Conservation (phyloP, 2,797 vertebrate species). For the Galagoides demidoff region DNA sequence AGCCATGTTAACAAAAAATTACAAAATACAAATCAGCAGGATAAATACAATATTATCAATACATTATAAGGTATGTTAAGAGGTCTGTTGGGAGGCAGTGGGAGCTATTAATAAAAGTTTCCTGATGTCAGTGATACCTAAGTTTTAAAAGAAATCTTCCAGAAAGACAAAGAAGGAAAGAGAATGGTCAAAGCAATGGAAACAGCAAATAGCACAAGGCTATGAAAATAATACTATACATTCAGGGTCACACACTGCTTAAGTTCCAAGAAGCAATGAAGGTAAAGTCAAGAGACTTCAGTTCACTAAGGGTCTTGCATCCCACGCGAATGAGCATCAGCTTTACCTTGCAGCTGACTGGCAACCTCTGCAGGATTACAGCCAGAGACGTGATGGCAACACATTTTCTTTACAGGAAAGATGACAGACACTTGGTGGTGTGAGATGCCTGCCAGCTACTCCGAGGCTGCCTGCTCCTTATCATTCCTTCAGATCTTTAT, state of each 20-base stretch:
- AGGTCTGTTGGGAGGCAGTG: background rate
- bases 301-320: background rate
- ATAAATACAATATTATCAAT: background rate
- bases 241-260: background rate
- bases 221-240: background rate
- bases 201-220: background rate
- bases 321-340: background rate
- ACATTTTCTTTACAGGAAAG: background rate
- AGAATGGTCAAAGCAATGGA: background rate
- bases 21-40: background rate
- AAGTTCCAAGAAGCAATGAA: background rate
- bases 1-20: background rate
- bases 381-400: background rate
- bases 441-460: background rate
- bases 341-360: background rate
- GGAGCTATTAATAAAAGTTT: background rate
- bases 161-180: constrained; percentile 15
- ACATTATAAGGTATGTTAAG: background rate
- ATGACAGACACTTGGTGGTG: background rate
- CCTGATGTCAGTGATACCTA: background rate
- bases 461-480: background rate
- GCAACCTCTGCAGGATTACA: background rate
- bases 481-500: background rate
- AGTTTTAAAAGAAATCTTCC: background rate
- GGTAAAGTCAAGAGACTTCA: background rate